Evolutionary conservation across 2,797 vertebrate species (phyloP).

Genomic region (Rhinophrynus dorsalis): DNA sequence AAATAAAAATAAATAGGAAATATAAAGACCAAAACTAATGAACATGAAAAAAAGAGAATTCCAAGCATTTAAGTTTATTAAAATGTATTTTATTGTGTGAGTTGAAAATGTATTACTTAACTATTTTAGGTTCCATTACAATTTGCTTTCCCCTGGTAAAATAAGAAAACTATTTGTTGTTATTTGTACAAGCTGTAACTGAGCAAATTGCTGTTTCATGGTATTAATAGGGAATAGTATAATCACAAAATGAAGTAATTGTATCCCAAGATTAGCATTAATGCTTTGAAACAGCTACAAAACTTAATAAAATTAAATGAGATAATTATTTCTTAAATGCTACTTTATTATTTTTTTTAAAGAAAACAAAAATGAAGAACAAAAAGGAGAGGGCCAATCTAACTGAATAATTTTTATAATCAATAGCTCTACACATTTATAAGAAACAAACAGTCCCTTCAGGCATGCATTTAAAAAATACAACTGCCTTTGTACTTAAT

Average conservation of each 20-base stretch:
- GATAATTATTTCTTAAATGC: constrained; percentile 35
- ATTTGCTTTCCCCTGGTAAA: constrained; percentile 28
- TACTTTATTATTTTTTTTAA: constrained; percentile 15
- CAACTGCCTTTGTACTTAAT: no score
- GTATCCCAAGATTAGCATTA: constrained; percentile 23
- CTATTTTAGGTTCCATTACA: constrained; percentile 14
- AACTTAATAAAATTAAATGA: constrained; percentile 13
- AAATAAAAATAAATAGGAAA: no score
- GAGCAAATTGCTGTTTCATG: constrained; percentile 26
- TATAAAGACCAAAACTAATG: constrained; percentile 43
- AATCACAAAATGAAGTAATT: constrained; percentile 26
- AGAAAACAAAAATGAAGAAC: neutral
- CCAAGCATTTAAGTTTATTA: neutral
- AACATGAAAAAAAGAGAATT: neutral
- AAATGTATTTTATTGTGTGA: neutral
- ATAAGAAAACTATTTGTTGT: constrained; percentile 28
- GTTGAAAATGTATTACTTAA: constrained; percentile 10
- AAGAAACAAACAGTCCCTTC: no score
- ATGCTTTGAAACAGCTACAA: neutral
- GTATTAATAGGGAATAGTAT: constrained; percentile 30
- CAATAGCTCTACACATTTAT: no score
- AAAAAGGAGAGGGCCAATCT: neutral
- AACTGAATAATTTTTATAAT: no score
- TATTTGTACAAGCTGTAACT: constrained; percentile 23
- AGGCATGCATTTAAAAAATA: no score